phyloP scores from a whole-genome alignment of 2,113 vertebrate species.

The Urocolius indicus region DNA sequence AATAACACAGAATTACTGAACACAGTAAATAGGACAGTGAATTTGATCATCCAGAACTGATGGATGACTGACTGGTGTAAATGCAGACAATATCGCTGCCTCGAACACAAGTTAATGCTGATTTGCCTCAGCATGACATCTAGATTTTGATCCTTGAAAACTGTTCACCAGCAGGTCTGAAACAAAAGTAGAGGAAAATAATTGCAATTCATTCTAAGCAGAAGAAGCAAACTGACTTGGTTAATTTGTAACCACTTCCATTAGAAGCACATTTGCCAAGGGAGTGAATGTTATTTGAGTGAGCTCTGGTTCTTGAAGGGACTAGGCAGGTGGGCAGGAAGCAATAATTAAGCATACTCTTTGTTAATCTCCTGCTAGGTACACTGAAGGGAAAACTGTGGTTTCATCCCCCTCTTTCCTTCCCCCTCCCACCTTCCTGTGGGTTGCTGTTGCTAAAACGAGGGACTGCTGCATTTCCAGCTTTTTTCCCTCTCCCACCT shows the following conservation, averaged over 20 bases:
- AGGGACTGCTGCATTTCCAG: neutral
- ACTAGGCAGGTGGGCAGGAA: slow-evolving; percentile 59
- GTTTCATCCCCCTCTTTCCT: slow-evolving; percentile 1
- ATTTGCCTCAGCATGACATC: neutral
- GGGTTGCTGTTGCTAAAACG: neutral
- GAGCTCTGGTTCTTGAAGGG: slow-evolving; percentile 40
- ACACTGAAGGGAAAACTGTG: slow-evolving; percentile 39
- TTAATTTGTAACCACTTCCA: slow-evolving; percentile 45
- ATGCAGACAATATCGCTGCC: neutral
- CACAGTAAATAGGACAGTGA: slow-evolving; percentile 27
- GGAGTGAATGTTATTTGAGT: slow-evolving; percentile 34
- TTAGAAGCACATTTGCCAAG: slow-evolving; percentile 42
- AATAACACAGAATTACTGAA: slow-evolving; percentile 29
- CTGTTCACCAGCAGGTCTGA: neutral
- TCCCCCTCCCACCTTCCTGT: neutral
- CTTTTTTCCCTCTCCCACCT: neutral
- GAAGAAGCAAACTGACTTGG: slow-evolving; percentile 13
- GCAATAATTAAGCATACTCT: slow-evolving; percentile 59
- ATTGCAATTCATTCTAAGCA: neutral
- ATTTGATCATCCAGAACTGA: slow-evolving; percentile 56
- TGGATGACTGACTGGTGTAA: slow-evolving; percentile 45
- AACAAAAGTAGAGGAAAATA: slow-evolving; percentile 9
- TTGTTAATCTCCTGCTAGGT: slow-evolving; percentile 61
- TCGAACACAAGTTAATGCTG: slow-evolving; percentile 18
- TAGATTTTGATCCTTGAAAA: neutral